These are phyloP conservation scores for Sericinus montela DNA, from an alignment of 2,888 invertebrate genomes.

Conservation along the genomic window DNA sequence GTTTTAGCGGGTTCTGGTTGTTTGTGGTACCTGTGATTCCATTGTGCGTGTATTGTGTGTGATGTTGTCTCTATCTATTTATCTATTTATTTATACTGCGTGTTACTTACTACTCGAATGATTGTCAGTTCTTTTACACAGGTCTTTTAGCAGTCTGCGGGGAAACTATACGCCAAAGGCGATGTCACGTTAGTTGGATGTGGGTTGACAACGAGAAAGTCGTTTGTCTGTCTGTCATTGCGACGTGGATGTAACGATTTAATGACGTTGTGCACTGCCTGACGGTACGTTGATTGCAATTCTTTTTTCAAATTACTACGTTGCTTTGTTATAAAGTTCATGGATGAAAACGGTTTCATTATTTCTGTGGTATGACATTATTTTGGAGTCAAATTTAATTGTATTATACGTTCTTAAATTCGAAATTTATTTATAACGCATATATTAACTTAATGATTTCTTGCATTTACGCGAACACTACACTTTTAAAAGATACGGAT, in stretches of 20 bases:
- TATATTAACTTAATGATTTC: too few relatives aligned
- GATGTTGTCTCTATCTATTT: too few relatives aligned
- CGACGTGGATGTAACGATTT: conserved; percentile 23
- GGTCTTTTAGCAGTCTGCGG: conserved; percentile 11
- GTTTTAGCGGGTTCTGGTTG: too few relatives aligned
- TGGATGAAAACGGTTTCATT: too few relatives aligned
- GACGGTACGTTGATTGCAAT: conserved; percentile 11
- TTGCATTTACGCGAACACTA: too few relatives aligned
- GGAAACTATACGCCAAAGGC: conserved; percentile 17
- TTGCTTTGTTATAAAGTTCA: not conserved
- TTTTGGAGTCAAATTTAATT: too few relatives aligned
- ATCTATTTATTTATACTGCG: not conserved
- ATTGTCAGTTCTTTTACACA: conserved; percentile 13
- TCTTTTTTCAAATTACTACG: conserved; percentile 8
- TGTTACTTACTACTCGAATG: conserved; percentile 3
- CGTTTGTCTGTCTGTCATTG: conserved; percentile 49
- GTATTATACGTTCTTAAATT: too few relatives aligned
- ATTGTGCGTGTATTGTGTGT: too few relatives aligned
- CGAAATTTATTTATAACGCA: too few relatives aligned
- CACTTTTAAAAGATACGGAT: too few relatives aligned
- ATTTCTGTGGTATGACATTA: too few relatives aligned
- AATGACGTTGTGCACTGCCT: conserved; percentile 21
- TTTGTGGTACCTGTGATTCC: too few relatives aligned
- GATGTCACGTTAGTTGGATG: conserved; percentile 28
- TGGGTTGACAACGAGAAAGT: conserved; percentile 66